Base-by-base conservation (phyloP, 1,140 invertebrate species). In the Calliopsis andreniformis region DNA sequence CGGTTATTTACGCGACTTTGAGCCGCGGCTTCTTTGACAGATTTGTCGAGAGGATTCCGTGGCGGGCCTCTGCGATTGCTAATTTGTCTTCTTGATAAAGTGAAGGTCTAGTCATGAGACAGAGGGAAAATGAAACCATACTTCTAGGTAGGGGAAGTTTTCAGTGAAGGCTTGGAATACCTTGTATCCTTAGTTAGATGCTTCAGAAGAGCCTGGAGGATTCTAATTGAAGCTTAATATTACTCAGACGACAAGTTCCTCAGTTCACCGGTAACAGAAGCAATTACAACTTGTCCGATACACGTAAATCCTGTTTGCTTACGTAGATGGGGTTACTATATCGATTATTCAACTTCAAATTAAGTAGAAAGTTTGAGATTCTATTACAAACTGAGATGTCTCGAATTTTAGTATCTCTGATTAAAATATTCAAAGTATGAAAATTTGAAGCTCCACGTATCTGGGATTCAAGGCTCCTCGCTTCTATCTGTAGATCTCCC, bases 241-340 rank as follows among this genome's bases (percentile, higher is more conserved):
- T 28, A 16, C 58, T 7, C 45, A 10, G 23, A 30, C 7, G 3
- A 14, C 14, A 49, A 70, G 25, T 70, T 39, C 14, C 3, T 5
- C 45, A 23, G 16, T 61, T 23, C 18, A 10, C n/a, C 20, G 70
- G 53, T 53, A 64, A 49, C 47, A 42, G 47, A 72, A 51, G 45
- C 59, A 72, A 72, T 72, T 72, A 64, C 51, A 72, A 72, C 47
- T 72, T 63, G 70, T 53, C 35, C 47, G 53, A 64, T 72, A 72
- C 42, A 62, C 12, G 53, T 18, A 45, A 47, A n/a, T 49, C 42
- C 14, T 42, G 32, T 70, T 70, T 45, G 35, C 32, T 62, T 62
- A 14, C 8, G 16, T 28, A 12, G 28, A 14, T 12, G 30, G 35
- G 45, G 25, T 14, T n/a, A 4, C 35, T 28, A 30, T 8, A 18